Base-by-base conservation (phyloP, 2,888 invertebrate genomes). In the Barypeithes pellucidus region DNA sequence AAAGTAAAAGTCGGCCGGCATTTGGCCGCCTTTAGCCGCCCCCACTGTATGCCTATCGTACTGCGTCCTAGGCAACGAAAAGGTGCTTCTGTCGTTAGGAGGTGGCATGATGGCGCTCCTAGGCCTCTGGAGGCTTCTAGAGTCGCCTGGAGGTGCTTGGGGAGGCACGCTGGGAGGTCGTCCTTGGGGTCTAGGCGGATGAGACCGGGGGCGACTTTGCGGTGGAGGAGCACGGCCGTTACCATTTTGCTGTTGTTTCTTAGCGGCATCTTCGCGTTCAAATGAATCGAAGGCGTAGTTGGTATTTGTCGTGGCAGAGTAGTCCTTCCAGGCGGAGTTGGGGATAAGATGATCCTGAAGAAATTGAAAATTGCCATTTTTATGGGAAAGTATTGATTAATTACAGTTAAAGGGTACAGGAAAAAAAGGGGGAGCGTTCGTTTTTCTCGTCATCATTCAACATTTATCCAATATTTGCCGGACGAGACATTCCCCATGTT, bases 261-360 rank as follows among this genome's bases (percentile, higher is more conserved):
- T 8, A 85, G 85, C 14, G 78, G 82, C 73, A 81, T 83, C 81
- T 80, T 95, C 94, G 72, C 93, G 92, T 80, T 95, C 95, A 84
- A 93, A 95, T 0, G 94, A 92, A 81, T 96, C 96, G 86, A 96
- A 96, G 0, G 94, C 96, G 86, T 95, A 96, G 86, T 96, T 96
- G 0, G 95, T 95, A 85, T 94, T 95, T 0, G 95, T 95, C 85
- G 94, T 95, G 1, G 92, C 90, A 0, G 94, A 91, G 84, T 95
- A 96, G 83, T 96, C 96, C 84, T 95, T 95, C 96, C 96, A 96
- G 0, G 95, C 94, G 16, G 94, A 92, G 84, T 91, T 93, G 20
- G 93, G 93, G 79, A 95, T 94, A 59, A 95, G 87, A 79, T 93
- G 94, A 80, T 95, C 95, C 95, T 95, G 14, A 39, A 29, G 9